Conservation (phyloP, 2,797 vertebrate species). For the Chaetodon trifasciatus region DNA sequence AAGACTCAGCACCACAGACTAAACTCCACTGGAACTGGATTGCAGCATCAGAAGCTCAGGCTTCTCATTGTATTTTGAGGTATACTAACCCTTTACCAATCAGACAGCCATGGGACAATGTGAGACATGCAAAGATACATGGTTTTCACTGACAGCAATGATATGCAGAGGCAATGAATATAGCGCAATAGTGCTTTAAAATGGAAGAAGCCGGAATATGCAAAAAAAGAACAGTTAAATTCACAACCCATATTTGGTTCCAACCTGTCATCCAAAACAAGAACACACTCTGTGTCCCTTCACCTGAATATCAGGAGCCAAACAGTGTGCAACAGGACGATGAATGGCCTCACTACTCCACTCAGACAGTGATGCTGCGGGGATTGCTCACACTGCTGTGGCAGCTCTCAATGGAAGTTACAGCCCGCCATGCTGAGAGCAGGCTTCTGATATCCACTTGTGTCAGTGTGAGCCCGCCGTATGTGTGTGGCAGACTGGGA, state of each 20-base stretch:
- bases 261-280: constrained; percentile 13
- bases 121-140: background rate
- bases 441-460: constrained; percentile 20
- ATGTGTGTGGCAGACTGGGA: background rate
- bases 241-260: background rate
- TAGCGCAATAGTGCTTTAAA: background rate
- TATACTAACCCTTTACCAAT: background rate
- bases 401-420: constrained; percentile 42
- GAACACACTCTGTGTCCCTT: background rate
- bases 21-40: background rate
- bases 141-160: background rate
- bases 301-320: constrained; percentile 22
- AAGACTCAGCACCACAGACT: background rate
- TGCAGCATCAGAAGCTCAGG: background rate
- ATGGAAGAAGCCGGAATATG: background rate
- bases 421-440: constrained; percentile 30
- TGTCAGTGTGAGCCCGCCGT: constrained; percentile 30
- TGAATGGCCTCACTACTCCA: constrained; percentile 26
- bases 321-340: constrained; percentile 23
- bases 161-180: background rate
- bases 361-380: constrained; percentile 25
- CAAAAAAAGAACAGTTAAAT: background rate
- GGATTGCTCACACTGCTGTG: constrained; percentile 10
- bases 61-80: background rate
- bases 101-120: background rate